Conservation (phyloP, 1,140 invertebrate species). For the Aleiodes sp. region DNA sequence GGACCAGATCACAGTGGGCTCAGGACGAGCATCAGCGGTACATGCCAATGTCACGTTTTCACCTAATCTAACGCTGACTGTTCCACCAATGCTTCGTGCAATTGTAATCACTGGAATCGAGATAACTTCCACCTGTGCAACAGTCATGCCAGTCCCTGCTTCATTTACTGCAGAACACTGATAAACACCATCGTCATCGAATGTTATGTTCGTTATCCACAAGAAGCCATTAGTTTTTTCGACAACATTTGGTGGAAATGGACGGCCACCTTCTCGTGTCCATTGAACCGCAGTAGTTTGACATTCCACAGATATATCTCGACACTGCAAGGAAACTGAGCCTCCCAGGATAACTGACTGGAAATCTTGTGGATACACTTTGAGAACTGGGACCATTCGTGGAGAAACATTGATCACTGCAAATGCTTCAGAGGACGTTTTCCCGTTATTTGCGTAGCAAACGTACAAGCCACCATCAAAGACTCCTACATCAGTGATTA, state of each 20-base stretch:
- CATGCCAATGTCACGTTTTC: constrained; percentile 77
- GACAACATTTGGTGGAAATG: constrained; percentile 73
- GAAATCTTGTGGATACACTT: constrained; percentile 77
- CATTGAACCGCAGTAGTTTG: constrained; percentile 82
- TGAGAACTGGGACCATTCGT: constrained; percentile 80
- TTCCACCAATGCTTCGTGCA: constrained; percentile 61
- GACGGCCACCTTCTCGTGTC: constrained; percentile 75
- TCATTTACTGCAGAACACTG: constrained; percentile 83
- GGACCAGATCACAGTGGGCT: constrained; percentile 78
- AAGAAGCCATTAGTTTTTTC: constrained; percentile 75
- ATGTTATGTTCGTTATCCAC: constrained; percentile 71
- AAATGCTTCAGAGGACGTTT: constrained; percentile 72
- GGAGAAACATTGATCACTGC: constrained; percentile 86
- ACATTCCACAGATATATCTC: constrained; percentile 76
- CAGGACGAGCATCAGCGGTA: constrained; percentile 78
- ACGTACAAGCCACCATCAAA: constrained; percentile 83
- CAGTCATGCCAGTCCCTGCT: constrained; percentile 75
- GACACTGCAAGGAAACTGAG: constrained; percentile 81
- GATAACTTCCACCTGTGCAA: constrained; percentile 75
- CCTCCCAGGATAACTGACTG: constrained; percentile 74
- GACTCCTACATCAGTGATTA: constrained; percentile 76
- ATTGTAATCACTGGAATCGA: constrained; percentile 73
- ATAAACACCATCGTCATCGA: constrained; percentile 80
- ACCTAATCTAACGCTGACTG: constrained; percentile 67
- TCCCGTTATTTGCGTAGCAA: constrained; percentile 73